Percentiles rank a stretch among this genome's conserved stretches.
Evolutionary conservation across 2,797 vertebrate genomes (phyloP).

Genomic region (Phrynocephalus guinanensis): DNA sequence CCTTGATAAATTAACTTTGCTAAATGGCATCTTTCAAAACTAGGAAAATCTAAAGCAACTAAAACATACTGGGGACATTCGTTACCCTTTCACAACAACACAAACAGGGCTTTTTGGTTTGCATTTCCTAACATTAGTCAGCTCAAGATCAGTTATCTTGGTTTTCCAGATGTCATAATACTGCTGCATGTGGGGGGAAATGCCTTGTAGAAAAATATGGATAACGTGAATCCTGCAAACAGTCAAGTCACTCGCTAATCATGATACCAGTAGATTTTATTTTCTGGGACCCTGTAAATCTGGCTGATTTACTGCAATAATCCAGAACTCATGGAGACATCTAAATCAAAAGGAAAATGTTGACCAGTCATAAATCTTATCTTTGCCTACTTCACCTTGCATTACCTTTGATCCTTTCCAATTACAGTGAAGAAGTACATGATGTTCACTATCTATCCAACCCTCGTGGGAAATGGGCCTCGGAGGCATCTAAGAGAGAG

Average conservation of each 20-base stretch:
- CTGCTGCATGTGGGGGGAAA: not conserved
- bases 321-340: not conserved
- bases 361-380: not conserved
- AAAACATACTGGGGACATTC: conserved; percentile 7
- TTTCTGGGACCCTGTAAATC: not conserved
- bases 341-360: not conserved
- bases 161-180: conserved; percentile 8
- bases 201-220: not conserved
- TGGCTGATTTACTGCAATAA: too few species aligned
- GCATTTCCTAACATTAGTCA: not conserved
- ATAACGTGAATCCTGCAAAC: not conserved
- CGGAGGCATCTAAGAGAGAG: conserved; percentile 32
- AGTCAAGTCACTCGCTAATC: not conserved
- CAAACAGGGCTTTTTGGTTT: not conserved
- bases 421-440: not conserved
- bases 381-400: not conserved
- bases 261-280: not conserved
- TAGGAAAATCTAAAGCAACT: conserved; percentile 4
- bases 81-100: conserved; percentile 8
- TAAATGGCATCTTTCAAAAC: conserved; percentile 34
- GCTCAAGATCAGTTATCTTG: not conserved
- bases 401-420: not conserved
- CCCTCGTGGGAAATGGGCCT: not conserved
- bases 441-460: not conserved
- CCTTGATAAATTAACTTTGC: conserved; percentile 25